Evolutionary conservation across 2,888 invertebrate genomes (phyloP), one percentile per base, ranked within the genome.

Genomic region (Fragum whitleyi): DNA sequence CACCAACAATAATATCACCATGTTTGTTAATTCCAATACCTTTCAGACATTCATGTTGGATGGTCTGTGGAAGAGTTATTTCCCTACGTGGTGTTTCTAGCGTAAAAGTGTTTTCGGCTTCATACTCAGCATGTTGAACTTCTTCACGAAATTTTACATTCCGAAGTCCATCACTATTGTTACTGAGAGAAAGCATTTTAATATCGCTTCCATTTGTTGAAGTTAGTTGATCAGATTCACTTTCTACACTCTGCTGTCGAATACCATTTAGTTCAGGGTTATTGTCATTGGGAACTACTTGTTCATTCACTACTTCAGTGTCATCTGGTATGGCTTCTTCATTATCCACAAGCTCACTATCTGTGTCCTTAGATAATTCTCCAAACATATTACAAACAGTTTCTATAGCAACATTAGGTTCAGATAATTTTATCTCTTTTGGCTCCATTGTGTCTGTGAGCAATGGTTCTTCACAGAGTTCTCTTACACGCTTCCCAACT

Each of bases 321-420:
- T 88, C 88, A 5, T 83, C 55, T 19, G 70, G 51, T 36, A 78
- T 81, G 32, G 76, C 68, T 16, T 42, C 47, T 42, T 74, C 65
- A 3, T 42, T 69, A 32, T 67, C 75, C 36, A 36, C 42, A 23
- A 68, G 59, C 5, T 77, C 72, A 11, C 65, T 59, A 16, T 62
- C 79, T 2, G 39, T 59, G 16, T 77, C 73, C 47, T 77, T 62
- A 0, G 72, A 62, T 65, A 91, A 80, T 68, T 89, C 90, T 7
- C 91, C 91, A 84, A 91, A 91, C 86, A 91, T 85, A 72, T 90
- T 88, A 74, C 91, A 91, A 55, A 91, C 88, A 19, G 87, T 87
- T 71, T 90, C 90, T 68, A 90, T 90, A 0, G 88, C 87, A 21
- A 89, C 89, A 29, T 85, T 82, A 16, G 91, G 91, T 69, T 90